phyloP scores from a whole-genome alignment of 2,797 vertebrate species.

The Pangasius mekongensis region DNA sequence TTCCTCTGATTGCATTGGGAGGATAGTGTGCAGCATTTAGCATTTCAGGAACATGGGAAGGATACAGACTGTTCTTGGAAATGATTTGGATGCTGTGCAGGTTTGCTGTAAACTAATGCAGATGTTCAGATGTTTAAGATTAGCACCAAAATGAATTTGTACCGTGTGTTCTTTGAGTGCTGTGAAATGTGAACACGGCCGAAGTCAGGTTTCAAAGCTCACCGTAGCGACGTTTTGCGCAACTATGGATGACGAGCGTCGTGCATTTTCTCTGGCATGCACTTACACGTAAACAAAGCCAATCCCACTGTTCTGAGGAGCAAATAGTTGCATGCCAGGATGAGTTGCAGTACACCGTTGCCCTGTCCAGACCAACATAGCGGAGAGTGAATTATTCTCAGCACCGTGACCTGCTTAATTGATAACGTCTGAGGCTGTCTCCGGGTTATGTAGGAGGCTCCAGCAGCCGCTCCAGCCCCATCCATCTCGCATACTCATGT shows the following conservation, averaged over 20 bases:
- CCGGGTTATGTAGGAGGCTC: conserved; percentile 56
- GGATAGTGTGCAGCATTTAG: conserved; percentile 56
- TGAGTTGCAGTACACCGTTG: conserved; percentile 67
- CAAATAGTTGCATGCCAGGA: conserved; percentile 61
- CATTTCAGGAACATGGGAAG: conserved; percentile 53
- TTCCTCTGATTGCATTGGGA: conserved; percentile 59
- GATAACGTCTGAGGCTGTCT: conserved; percentile 74
- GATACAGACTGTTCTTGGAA: conserved; percentile 25
- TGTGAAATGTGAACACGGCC: neutral
- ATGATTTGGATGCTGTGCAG: conserved; percentile 5
- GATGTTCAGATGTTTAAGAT: conserved; percentile 25
- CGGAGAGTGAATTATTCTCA: conserved; percentile 72
- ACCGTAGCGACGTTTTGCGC: neutral
- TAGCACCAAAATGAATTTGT: neutral
- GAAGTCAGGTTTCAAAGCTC: neutral
- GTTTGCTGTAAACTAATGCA: neutral
- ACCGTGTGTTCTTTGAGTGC: neutral
- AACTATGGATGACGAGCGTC: conserved; percentile 18
- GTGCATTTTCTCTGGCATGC: neutral
- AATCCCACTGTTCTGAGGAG: conserved; percentile 54
- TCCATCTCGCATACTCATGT: conserved; percentile 62
- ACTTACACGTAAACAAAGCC: conserved; percentile 15
- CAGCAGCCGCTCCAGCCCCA: conserved; percentile 64
- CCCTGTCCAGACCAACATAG: conserved; percentile 70
- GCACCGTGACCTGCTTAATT: conserved; percentile 77